phyloP scores from a whole-genome alignment of 2,888 invertebrate species.

The Parelbella ahira region DNA sequence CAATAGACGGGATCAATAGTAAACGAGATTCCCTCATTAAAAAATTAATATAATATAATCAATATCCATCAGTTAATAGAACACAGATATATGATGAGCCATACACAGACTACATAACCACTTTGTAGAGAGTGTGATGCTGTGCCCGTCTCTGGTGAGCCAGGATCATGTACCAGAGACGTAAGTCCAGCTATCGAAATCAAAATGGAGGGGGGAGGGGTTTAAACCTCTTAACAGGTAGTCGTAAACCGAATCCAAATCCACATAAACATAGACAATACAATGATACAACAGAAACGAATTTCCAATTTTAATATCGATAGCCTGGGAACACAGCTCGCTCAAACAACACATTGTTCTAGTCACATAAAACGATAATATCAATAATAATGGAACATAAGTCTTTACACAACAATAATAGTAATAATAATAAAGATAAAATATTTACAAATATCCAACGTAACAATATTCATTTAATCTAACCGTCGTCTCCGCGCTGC shows the following conservation, averaged over 20 bases:
- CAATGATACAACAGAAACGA: too few species aligned
- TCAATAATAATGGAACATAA: constrained; percentile 56
- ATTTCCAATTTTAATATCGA: constrained; percentile 2
- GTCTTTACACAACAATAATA: constrained; percentile 70
- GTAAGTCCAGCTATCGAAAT: too few species aligned
- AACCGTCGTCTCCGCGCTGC: constrained; percentile 28
- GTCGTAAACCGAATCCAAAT: too few species aligned
- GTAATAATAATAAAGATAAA: constrained; percentile 48
- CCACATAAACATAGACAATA: too few species aligned
- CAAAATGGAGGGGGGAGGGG: too few species aligned
- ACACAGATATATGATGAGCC: constrained; percentile 21
- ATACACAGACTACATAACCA: constrained; percentile 26
- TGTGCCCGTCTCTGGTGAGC: too few species aligned
- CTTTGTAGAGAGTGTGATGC: constrained; percentile 20
- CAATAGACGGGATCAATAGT: constrained; percentile 37
- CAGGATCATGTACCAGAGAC: too few species aligned
- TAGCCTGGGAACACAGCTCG: constrained; percentile 1
- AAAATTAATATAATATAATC: constrained; percentile 22
- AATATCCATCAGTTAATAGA: constrained; percentile 27
- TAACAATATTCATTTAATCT: constrained; percentile 48
- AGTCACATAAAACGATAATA: constrained; percentile 33
- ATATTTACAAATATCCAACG: constrained; percentile 59
- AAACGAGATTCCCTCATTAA: constrained; percentile 34
- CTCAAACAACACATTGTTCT: constrained; percentile 24
- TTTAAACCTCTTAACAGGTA: too few species aligned